Evolutionary conservation across 92 coral and sea anemone species (phyloP), one percentile per base, ranked within the genome.

Genomic region (Diadumene lineata): DNA sequence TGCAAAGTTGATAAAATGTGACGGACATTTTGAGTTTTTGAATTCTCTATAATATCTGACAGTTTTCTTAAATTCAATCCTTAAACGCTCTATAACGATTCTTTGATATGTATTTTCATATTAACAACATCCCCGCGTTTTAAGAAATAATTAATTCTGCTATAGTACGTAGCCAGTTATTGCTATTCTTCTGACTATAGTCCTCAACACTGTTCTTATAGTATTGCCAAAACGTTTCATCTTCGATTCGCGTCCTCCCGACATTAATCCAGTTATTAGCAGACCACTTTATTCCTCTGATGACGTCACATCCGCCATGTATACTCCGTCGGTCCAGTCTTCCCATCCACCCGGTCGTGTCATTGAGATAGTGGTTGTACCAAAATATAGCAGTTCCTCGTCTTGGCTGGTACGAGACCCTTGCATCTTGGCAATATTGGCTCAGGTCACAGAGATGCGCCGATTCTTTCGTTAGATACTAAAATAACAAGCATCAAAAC

Each of bases 261-360:
- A 88, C 24, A 23, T 81, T 67, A 28, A 93, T 67, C 98, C 98
- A 93, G 28, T 82, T 79, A 76, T 93, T 93, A 1, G 98, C 98
- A 34, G 90, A 86, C 98, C 98, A 93, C 64, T 93, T 93, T 0
- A 74, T 76, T 22, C 93, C 96, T 64, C 83, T 77, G 24, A 82
- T 55, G 8, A 93, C 98, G 48, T 93, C 88, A 75, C 98, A 93
- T 15, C 98, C 98, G 28, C 98, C 98, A 74, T 93, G 98, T 28
- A 77, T 84, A 2, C 96, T 58, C 66, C 87, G 61, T 11, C 57
- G 68, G 60, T 93, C 96, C 16, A 90, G 44, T 11, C 72, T 78
- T 15, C 98, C 96, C n/a, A 93, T 46, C 98, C 92, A 93, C 8
- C 93, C 98, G 74, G 71, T 66, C 32, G 24, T 0, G 11, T 66